Percentiles rank a stretch among this genome's conserved stretches.
Conservation (phyloP, 2,113 vertebrate genomes). For the Pteropus alecto region DNA sequence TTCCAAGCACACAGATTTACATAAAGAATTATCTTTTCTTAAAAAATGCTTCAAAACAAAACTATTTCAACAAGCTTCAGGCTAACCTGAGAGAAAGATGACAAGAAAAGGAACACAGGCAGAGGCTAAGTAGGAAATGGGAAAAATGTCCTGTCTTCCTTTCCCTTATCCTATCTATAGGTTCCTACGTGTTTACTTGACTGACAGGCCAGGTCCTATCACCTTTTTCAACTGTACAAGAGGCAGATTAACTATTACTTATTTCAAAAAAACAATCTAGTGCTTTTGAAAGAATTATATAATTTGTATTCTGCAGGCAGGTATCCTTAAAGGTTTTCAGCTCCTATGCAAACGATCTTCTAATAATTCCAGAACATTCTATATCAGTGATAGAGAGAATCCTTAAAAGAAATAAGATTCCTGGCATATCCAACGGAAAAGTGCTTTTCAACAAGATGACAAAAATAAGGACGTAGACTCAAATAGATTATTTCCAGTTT, state of each 20-base stretch:
- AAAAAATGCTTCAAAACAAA: not conserved
- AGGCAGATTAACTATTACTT: not conserved
- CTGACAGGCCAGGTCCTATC: not conserved
- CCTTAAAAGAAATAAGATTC: not conserved
- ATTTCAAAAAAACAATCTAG: not conserved
- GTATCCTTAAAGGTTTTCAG: not conserved
- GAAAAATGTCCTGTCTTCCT: not conserved
- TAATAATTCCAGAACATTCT: not conserved
- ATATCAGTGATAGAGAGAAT: not conserved
- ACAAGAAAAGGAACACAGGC: not conserved
- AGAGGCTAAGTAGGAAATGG: not conserved
- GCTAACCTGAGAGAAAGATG: not conserved
- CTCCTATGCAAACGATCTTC: not conserved
- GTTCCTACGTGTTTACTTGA: not conserved
- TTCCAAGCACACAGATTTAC: not conserved
- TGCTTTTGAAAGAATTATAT: not conserved
- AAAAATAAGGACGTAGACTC: not conserved
- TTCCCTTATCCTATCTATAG: not conserved
- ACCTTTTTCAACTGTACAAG: not conserved
- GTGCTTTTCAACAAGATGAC: constrained; percentile 18
- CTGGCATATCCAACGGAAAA: not conserved
- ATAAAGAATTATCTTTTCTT: not conserved
- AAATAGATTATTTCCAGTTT: not conserved
- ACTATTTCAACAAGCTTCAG: not conserved
- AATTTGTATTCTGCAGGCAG: not conserved